These are phyloP conservation scores for Callocephalon fimbriatum DNA, from an alignment of 2,113 vertebrate species.

Conservation along the genomic window DNA sequence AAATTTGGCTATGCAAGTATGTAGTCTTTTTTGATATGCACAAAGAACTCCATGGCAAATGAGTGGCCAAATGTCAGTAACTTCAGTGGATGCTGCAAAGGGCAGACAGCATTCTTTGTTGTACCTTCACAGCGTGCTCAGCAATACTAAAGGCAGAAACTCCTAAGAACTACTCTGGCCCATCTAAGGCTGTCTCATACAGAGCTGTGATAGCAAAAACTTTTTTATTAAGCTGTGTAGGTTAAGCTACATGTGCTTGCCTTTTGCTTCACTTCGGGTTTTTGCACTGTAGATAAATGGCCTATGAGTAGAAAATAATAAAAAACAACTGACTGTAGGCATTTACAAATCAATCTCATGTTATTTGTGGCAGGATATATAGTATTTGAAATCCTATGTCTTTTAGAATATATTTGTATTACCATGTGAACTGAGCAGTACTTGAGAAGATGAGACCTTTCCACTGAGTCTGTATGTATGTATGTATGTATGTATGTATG, in stretches of 20 bases:
- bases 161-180: neutral
- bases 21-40: neutral
- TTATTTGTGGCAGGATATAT: neutral
- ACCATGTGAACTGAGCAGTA: neutral
- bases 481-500: neutral
- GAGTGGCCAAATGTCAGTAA: neutral
- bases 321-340: neutral
- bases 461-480: neutral
- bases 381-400: neutral
- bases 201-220: neutral
- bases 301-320: neutral
- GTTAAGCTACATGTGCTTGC: neutral
- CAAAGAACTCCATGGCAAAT: neutral
- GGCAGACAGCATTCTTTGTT: neutral
- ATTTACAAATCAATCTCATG: neutral
- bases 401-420: neutral
- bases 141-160: neutral
- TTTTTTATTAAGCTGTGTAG: neutral
- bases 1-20: neutral
- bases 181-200: neutral
- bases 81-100: fast-evolving
- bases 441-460: neutral
- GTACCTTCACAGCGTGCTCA: neutral
- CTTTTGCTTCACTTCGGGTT: neutral
- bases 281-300: neutral